These are phyloP conservation scores for Spodoptera picta DNA, from an alignment of 2,888 invertebrate genomes.

Conservation along the genomic window DNA sequence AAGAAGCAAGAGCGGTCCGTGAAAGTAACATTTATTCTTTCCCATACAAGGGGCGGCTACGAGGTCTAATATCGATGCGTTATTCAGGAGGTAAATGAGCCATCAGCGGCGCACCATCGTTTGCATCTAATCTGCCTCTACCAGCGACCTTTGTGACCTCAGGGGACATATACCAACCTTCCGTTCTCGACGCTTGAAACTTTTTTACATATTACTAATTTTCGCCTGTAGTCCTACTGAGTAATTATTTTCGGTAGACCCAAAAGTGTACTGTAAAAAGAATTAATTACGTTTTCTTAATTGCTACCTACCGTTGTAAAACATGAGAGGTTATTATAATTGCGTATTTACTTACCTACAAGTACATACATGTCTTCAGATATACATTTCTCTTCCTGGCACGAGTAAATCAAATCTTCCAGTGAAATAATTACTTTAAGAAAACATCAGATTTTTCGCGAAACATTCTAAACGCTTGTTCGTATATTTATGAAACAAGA, in stretches of 20 bases:
- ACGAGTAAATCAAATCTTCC: constrained; percentile 4
- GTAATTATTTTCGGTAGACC: constrained; percentile 31
- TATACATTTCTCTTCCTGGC: background rate
- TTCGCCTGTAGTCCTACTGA: constrained; percentile 6
- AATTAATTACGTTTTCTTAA: constrained; percentile 2
- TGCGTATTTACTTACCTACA: constrained; percentile 2
- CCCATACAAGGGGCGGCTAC: constrained; percentile 55
- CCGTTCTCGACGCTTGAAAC: constrained; percentile 52
- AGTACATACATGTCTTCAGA: background rate
- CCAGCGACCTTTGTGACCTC: constrained; percentile 71
- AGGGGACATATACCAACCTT: constrained; percentile 65
- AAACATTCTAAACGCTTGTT: constrained; percentile 50
- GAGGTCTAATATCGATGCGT: constrained; percentile 79
- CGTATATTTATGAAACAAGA: constrained; percentile 60
- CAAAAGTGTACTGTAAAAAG: constrained; percentile 7
- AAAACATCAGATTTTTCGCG: constrained; percentile 3
- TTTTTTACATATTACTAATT: constrained; percentile 54
- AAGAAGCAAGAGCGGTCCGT: constrained; percentile 43
- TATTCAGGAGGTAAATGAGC: constrained; percentile 86
- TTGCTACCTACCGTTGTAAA: constrained; percentile 1
- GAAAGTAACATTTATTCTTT: constrained; percentile 52
- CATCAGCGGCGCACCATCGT: constrained; percentile 81
- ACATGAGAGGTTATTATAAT: background rate
- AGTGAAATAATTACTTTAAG: constrained; percentile 14
- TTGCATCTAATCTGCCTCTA: constrained; percentile 85